Percentiles rank a stretch among this genome's conserved stretches.
phyloP scores from a whole-genome alignment of 1,140 invertebrate genomes.

The Cherax quadricarinatus region DNA sequence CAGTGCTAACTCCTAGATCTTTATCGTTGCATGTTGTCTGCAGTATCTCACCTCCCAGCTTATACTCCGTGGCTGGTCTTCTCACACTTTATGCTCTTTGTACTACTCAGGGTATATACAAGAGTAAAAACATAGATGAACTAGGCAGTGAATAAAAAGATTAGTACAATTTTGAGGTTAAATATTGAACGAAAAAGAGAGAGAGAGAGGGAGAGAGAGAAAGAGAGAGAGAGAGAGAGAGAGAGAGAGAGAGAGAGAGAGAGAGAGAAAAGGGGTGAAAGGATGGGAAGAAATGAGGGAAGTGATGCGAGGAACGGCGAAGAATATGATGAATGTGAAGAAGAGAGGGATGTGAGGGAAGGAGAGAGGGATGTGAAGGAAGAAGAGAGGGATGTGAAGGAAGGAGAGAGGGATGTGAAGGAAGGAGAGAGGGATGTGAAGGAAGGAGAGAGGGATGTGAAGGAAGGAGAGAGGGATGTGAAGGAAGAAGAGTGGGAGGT shows the following conservation, averaged over 20 bases:
- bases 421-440: neutral
- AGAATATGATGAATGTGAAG: neutral
- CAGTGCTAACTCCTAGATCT: too few relatives aligned
- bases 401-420: neutral
- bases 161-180: too few relatives aligned
- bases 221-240: neutral
- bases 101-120: too few relatives aligned
- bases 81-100: too few relatives aligned
- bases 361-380: neutral
- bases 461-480: neutral
- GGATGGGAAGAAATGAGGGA: neutral
- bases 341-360: neutral
- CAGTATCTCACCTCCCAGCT: too few relatives aligned
- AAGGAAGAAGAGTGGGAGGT: neutral
- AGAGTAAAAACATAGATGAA: too few relatives aligned
- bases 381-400: neutral
- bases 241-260: neutral
- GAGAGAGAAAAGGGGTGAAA: neutral
- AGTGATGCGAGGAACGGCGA: neutral
- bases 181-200: too few relatives aligned
- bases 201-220: neutral
- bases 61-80: too few relatives aligned
- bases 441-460: neutral
- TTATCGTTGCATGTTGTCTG: too few relatives aligned
- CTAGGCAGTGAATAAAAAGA: too few relatives aligned